Percentiles rank a stretch among this genome's conserved stretches.
These are phyloP conservation scores for Imbricaverruca yamaguchii DNA, from an alignment of 2,888 invertebrate species.

Conservation along the genomic window DNA sequence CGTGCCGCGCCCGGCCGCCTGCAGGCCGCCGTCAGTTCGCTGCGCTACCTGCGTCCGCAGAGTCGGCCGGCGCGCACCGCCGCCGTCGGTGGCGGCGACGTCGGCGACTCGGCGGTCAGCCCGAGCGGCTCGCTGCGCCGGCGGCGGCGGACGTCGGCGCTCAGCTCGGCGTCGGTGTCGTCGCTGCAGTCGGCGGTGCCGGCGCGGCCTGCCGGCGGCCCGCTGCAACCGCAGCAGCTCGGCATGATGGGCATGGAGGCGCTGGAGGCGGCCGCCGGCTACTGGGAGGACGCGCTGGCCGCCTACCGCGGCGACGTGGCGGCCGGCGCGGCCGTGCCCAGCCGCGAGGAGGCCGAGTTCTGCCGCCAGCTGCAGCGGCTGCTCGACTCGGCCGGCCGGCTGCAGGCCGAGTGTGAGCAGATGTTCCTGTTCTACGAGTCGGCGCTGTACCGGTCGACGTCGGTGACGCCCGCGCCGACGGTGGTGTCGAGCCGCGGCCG, in stretches of 20 bases:
- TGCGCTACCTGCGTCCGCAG: background rate
- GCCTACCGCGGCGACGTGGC: constrained; percentile 52
- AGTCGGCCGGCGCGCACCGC: background rate
- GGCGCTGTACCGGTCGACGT: background rate
- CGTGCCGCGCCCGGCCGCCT: background rate
- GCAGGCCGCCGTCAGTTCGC: background rate
- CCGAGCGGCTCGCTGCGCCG: background rate
- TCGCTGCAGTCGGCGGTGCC: background rate
- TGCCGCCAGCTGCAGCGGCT: constrained; percentile 69
- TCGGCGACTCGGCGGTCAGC: background rate
- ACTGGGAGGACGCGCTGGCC: constrained; percentile 90
- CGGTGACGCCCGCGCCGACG: constrained; percentile 5
- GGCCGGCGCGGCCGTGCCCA: constrained; percentile 59
- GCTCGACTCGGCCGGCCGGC: constrained; percentile 71
- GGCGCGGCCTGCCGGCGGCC: background rate
- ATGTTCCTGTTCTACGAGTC: constrained; percentile 60
- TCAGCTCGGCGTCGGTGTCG: background rate
- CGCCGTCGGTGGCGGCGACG: background rate
- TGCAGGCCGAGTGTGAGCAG: constrained; percentile 76
- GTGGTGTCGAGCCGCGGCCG: too few relatives aligned
- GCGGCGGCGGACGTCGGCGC: background rate
- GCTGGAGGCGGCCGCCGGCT: constrained; percentile 79
- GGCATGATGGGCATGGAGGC: constrained; percentile 69
- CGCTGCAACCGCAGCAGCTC: constrained; percentile 11
- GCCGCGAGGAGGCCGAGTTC: constrained; percentile 78